These are phyloP conservation scores for Parazoanthus darwini DNA, from an alignment of 92 coral and sea anemone species.

Conservation along the genomic window DNA sequence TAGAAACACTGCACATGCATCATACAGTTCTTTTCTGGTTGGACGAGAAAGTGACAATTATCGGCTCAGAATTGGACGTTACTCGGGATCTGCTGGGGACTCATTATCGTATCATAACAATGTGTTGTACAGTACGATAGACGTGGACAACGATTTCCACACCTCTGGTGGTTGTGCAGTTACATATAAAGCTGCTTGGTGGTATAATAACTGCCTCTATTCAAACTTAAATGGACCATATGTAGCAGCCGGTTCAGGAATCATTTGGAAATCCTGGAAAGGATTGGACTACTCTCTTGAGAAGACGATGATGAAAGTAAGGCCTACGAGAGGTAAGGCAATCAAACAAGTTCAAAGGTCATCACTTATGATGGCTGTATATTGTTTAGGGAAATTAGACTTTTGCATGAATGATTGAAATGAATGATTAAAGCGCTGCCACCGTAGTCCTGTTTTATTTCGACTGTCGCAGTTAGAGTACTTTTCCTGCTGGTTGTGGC, in stretches of 20 bases:
- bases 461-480: too few relatives aligned
- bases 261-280: slow-evolving; percentile 40
- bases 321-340: slow-evolving; percentile 33
- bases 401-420: too few relatives aligned
- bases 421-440: too few relatives aligned
- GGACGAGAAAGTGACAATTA: slow-evolving; percentile 51
- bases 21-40: slow-evolving; percentile 25
- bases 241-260: slow-evolving; percentile 11
- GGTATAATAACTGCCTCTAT: slow-evolving; percentile 48
- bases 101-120: slow-evolving; percentile 33
- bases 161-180: slow-evolving; percentile 2
- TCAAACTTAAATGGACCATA: slow-evolving; percentile 61
- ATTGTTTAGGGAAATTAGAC: too few relatives aligned
- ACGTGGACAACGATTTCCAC: slow-evolving; percentile 45
- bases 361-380: not conserved
- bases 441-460: too few relatives aligned
- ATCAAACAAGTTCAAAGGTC: too few relatives aligned
- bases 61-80: slow-evolving; percentile 13
- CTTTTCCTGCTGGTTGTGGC: too few relatives aligned
- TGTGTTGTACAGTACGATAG: slow-evolving; percentile 52
- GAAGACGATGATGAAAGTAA: slow-evolving; percentile 50
- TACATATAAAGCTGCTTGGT: slow-evolving; percentile 43
- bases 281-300: slow-evolving; percentile 8
- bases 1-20: slow-evolving; percentile 17
- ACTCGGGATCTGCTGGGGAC: slow-evolving; percentile 32